These are phyloP conservation scores for Pipistrellus kuhlii DNA, from an alignment of 2,797 vertebrate genomes.

Conservation along the genomic window DNA sequence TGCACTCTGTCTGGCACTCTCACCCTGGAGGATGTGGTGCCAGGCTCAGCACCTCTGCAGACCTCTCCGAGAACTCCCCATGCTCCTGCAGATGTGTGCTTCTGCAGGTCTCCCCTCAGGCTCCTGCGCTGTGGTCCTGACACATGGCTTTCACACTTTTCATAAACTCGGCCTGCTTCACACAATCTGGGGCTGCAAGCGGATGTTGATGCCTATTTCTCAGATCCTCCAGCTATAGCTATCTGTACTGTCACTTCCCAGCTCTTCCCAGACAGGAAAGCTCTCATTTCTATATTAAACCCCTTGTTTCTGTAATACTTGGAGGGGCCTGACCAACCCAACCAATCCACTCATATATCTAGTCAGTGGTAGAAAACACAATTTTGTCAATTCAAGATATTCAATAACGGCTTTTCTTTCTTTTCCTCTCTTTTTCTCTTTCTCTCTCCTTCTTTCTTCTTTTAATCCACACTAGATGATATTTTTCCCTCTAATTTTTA, in stretches of 20 bases:
- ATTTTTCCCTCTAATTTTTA: too few species aligned
- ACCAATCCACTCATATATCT: background rate
- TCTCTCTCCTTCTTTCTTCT: too few species aligned
- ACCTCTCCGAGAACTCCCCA: background rate
- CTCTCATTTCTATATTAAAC: background rate
- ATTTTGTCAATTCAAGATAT: background rate
- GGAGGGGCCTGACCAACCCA: background rate
- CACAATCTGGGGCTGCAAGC: background rate
- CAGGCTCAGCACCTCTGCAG: background rate
- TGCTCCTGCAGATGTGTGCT: background rate
- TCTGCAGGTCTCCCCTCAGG: background rate
- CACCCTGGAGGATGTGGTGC: background rate
- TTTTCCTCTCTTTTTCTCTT: too few species aligned
- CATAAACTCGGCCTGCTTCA: background rate
- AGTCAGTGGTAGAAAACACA: background rate
- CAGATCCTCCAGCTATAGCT: background rate
- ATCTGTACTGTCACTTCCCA: background rate
- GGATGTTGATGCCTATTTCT: background rate
- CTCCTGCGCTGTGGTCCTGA: background rate
- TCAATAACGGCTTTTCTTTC: background rate
- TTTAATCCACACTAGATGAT: too few species aligned
- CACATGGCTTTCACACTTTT: background rate
- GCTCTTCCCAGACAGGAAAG: background rate
- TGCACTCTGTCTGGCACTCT: background rate
- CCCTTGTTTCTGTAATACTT: background rate